Percentiles rank a stretch among this genome's conserved stretches.
These are phyloP conservation scores for Sitodiplosis mosellana DNA, from an alignment of 1,140 invertebrate species.

Conservation along the genomic window DNA sequence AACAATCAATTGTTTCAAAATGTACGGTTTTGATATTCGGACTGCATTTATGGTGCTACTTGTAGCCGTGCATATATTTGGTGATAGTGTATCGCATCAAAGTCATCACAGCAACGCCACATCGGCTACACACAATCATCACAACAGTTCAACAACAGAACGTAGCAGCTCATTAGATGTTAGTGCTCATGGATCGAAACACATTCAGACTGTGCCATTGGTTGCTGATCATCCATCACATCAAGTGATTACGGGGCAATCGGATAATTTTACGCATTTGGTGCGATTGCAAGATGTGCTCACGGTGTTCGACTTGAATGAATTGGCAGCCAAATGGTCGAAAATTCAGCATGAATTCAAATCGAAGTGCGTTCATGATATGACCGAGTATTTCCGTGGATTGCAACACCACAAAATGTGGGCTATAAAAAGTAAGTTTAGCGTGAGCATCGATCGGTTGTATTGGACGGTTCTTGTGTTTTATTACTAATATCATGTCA, in stretches of 20 bases:
- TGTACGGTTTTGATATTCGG: too few species aligned
- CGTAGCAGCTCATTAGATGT: not conserved
- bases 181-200: not conserved
- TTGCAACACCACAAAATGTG: not conserved
- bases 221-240: not conserved
- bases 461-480: not conserved
- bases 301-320: not conserved
- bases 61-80: too few species aligned
- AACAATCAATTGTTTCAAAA: too few species aligned
- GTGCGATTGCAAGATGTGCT: not conserved
- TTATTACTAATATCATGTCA: too few species aligned
- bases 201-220: not conserved
- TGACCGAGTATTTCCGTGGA: not conserved
- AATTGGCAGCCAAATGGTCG: not conserved
- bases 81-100: too few species aligned
- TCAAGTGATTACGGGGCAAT: not conserved
- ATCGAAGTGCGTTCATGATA: not conserved
- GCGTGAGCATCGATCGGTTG: not conserved
- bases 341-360: not conserved
- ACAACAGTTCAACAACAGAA: not conserved
- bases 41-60: too few species aligned
- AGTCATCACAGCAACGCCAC: too few species aligned
- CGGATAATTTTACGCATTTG: not conserved
- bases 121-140: too few species aligned
- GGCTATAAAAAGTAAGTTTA: slow-evolving; percentile 1